These are phyloP conservation scores for Dicyrtoma fusca DNA, from an alignment of 2,888 invertebrate genomes.

Conservation along the genomic window DNA sequence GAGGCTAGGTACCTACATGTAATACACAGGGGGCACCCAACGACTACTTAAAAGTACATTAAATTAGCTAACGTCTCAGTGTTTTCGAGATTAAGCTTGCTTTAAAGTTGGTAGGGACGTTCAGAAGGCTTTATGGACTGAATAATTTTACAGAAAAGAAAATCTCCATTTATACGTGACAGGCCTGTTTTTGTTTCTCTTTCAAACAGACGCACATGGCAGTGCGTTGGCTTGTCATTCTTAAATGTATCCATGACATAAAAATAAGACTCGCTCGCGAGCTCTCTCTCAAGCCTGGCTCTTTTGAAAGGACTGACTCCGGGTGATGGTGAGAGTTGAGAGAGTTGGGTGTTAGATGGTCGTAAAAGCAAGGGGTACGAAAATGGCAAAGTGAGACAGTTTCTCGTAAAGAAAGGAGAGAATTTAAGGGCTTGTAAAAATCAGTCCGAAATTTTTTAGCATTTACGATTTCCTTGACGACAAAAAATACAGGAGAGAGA, in stretches of 20 bases:
- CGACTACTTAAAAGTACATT: no score
- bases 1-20: no score
- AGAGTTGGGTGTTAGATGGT: not conserved
- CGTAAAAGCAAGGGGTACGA: not conserved
- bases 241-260: not conserved
- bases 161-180: no score
- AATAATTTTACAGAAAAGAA: no score
- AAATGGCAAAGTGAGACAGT: conserved; percentile 18
- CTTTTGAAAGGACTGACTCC: conserved; percentile 1
- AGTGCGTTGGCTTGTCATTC: no score
- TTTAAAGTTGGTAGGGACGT: no score
- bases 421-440: conserved; percentile 32
- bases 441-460: conserved; percentile 23
- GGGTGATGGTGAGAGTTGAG: conserved; percentile 15
- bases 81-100: no score
- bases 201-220: no score
- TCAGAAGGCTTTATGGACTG: no score
- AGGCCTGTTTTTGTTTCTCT: no score
- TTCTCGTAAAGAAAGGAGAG: conserved; percentile 13
- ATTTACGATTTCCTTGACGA: conserved; percentile 33
- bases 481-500: not conserved
- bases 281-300: not conserved
- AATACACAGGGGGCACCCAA: no score
- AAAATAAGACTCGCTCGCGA: not conserved
- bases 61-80: no score